Percentiles rank a stretch among this genome's conserved stretches.
Evolutionary conservation across 2,888 invertebrate species (phyloP).

Genomic region (Xanthia togata): DNA sequence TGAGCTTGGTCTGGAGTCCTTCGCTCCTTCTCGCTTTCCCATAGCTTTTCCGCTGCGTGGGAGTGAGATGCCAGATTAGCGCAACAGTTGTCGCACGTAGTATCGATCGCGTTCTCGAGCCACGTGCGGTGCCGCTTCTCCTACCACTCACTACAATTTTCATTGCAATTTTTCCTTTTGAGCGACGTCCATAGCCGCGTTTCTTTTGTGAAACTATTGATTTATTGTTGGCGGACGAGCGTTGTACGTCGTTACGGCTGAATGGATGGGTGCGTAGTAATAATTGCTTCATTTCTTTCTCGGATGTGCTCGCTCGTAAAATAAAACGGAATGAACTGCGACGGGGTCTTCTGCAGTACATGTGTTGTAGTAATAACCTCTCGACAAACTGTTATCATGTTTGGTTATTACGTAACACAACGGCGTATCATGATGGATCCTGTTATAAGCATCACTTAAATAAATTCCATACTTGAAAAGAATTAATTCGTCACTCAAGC

Average conservation of each 20-base stretch:
- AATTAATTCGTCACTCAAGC: conserved; percentile 6
- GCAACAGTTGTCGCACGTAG: conserved; percentile 88
- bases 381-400: conserved; percentile 37
- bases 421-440: conserved; percentile 16
- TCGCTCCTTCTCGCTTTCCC: conserved; percentile 71
- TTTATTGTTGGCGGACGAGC: conserved; percentile 46
- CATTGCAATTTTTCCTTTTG: conserved; percentile 64
- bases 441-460: conserved; percentile 1
- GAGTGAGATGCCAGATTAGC: conserved; percentile 75
- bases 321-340: conserved; percentile 74
- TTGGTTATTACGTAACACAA: conserved; percentile 15
- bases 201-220: conserved; percentile 28
- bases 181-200: conserved; percentile 66
- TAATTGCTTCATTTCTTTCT: conserved; percentile 81
- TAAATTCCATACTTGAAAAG: conserved; percentile 22
- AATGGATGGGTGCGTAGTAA: conserved; percentile 61
- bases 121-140: conserved; percentile 82
- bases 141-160: conserved; percentile 67
- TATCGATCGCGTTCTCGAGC: conserved; percentile 83
- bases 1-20: conserved; percentile 81
- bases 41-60: conserved; percentile 47
- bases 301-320: conserved; percentile 73
- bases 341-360: conserved; percentile 24
- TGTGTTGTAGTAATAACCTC: conserved; percentile 40
- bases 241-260: conserved; percentile 54